Evolutionary conservation across 2,888 invertebrate genomes (phyloP), one percentile per base, ranked within the genome.

Genomic region (Lochmaea capreae): DNA sequence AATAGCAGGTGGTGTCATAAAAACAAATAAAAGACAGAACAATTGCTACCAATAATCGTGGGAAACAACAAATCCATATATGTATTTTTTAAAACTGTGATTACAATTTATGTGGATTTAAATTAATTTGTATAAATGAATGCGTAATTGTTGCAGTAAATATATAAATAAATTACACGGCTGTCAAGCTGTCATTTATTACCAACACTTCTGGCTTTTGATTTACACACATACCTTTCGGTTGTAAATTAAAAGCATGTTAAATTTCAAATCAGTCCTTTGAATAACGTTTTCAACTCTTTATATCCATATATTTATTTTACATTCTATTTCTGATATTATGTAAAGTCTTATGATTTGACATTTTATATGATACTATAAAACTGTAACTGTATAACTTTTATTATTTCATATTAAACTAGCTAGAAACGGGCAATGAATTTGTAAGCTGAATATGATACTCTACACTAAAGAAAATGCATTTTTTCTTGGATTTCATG

Each of bases 101-200:
- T 59, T 59, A n/a, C n/a, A 59, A 6, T n/a, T 12, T n/a, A 16
- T 59, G 26, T 33, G n/a, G 8, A 14, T 59, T 26, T 26, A 59
- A 59, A 59, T 59, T 33, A 59, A 59, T 59, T 59, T 59, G 59
- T 59, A 33, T 59, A 33, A 59, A 26, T 59, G 26, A 59, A 59
- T 33, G 59, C 26, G 33, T 59, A 59, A 59, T 59, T 59, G 59
- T 59, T 59, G 59, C 26, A 33, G 59, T n/a, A 59, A 59, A 33
- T 59, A 59, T 39, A 39, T 39, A 39, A 59, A 59, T 59, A 59
- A 59, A 59, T 59, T 14, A 59, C 26, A 33, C 9, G 59, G 33
- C n/a, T 33, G 59, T 59, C 59, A 22, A 5, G 33, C 4, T 33
- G 59, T 33, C 33, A 59, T 59, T 59, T 59, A 16, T 59, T 33